Evolutionary conservation across 2,797 vertebrate species (phyloP), one percentile per base, ranked within the genome.

Genomic region (Hybognathus amarus): DNA sequence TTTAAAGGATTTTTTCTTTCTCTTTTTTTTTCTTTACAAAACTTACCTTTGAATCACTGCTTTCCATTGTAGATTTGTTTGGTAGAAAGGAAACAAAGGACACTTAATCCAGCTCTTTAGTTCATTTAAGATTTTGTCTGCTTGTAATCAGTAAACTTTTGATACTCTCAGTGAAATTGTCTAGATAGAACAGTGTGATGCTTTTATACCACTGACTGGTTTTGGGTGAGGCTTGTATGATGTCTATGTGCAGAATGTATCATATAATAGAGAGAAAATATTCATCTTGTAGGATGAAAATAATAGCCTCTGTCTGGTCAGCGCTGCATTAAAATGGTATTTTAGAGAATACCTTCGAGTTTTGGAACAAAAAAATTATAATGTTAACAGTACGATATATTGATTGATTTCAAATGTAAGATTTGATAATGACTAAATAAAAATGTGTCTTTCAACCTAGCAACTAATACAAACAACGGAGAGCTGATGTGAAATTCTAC

Each of bases 211-310:
- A 20, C 18, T 45, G 45, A 30, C 11, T 66, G 50, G 88, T 84
- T 89, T 89, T 83, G 80, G 89, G 82, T 82, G 88, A 83, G 85
- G 85, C 87, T 80, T 66, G 56, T 47, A 82, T 83, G 83, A 78
- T 86, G 64, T 74, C 54, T 79, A 85, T 71, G 86, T 27, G 87
- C 85, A 89, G 87, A 89, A 90, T 93, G 90, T 92, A 89, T 87
- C 86, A 85, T 56, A 56, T 56, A 10, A 56, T n/a, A 36, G 68
- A 83, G 67, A 79, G 67, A 83, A 18, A 4, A 85, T 75, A 75
- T 45, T 54, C 3, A 59, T 67, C 27, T 80, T 83, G 71, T 64
- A 36, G 18, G 36, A 47, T 84, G 63, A 73, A 67, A 75, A 69
- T 27, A 42, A 79, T 8, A 13, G 40, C 36, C 20, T 77, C 10